These are phyloP conservation scores for Adelognathus sp. DNA, from an alignment of 2,888 invertebrate genomes.

Conservation along the genomic window DNA sequence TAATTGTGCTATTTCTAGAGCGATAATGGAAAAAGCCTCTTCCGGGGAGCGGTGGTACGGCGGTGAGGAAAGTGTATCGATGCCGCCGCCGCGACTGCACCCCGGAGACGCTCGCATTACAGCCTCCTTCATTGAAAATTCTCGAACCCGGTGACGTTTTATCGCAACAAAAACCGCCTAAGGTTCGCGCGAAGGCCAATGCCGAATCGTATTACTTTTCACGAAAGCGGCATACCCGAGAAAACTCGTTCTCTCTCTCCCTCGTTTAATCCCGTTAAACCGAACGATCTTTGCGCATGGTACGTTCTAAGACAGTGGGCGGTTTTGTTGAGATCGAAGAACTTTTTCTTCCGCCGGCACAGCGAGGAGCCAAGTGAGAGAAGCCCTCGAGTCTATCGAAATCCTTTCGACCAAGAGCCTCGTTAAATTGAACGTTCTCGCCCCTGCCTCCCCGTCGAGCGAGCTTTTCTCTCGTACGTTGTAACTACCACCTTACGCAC, in stretches of 20 bases:
- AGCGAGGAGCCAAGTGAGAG: not conserved
- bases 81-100: constrained; percentile 29
- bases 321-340: constrained; percentile 39
- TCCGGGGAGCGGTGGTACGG: not conserved
- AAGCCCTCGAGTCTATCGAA: constrained; percentile 36
- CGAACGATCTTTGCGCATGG: constrained; percentile 49
- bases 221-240: not conserved
- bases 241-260: not conserved
- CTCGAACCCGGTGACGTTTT: not conserved
- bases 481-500: constrained; percentile 37
- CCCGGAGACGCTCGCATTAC: constrained; percentile 39
- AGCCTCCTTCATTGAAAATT: constrained; percentile 10
- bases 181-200: constrained; percentile 24
- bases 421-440: constrained; percentile 61
- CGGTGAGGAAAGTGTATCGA: constrained; percentile 19
- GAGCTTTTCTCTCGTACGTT: constrained; percentile 20
- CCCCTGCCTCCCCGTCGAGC: constrained; percentile 32
- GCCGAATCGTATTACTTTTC: constrained; percentile 30
- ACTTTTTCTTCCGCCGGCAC: constrained; percentile 2
- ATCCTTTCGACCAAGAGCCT: constrained; percentile 49
- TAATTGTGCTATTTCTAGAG: constrained; percentile 7
- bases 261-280: constrained; percentile 54
- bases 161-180: not conserved
- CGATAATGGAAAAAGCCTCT: constrained; percentile 44
- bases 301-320: constrained; percentile 34